phyloP scores from a whole-genome alignment of 1,140 invertebrate genomes.

The Steinernema khuongi region DNA sequence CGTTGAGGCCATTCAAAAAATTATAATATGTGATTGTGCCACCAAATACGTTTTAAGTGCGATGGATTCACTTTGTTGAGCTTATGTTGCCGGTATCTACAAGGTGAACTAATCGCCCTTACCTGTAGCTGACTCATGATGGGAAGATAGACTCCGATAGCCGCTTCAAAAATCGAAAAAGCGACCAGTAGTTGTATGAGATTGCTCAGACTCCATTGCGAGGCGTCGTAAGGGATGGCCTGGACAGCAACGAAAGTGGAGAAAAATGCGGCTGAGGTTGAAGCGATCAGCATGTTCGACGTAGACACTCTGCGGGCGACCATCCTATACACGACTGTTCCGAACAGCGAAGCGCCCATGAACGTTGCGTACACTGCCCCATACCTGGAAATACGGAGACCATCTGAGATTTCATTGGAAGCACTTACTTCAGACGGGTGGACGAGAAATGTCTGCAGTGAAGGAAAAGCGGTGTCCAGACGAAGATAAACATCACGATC shows the following conservation, averaged over 20 bases:
- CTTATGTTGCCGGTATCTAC: too few relatives aligned
- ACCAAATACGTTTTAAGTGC: too few relatives aligned
- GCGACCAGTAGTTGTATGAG: constrained; percentile 15
- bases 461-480: constrained; percentile 31
- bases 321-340: constrained; percentile 20
- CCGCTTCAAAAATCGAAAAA: constrained; percentile 21
- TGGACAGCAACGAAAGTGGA: constrained; percentile 11
- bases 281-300: constrained; percentile 21
- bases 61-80: too few relatives aligned
- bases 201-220: not conserved
- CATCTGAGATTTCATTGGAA: too few relatives aligned
- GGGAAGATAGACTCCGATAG: constrained; percentile 25
- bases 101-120: not conserved
- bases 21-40: not conserved
- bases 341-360: constrained; percentile 23
- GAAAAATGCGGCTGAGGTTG: constrained; percentile 13
- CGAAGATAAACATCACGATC: constrained; percentile 27
- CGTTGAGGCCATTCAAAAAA: not conserved
- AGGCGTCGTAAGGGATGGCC: constrained; percentile 4
- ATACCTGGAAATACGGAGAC: constrained; percentile 26
- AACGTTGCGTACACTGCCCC: constrained; percentile 27
- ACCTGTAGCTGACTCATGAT: constrained; percentile 29
- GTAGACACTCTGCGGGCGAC: constrained; percentile 20
- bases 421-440: constrained; percentile 27
- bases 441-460: constrained; percentile 11